Evolutionary conservation across 2,888 invertebrate genomes (phyloP).

Genomic region (Philopedon plagiatum): DNA sequence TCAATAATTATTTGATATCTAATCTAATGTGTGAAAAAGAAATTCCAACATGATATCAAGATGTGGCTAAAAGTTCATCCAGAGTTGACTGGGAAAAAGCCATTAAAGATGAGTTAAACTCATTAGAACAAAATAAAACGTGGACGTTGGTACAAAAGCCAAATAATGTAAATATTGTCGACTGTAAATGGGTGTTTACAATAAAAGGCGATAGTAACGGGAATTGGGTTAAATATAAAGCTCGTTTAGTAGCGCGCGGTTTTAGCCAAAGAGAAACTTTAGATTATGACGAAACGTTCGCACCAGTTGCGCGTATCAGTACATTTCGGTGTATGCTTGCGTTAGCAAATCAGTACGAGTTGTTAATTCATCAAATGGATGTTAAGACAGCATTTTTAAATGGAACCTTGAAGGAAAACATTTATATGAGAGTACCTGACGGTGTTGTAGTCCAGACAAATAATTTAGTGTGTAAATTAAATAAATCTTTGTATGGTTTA

Average conservation of each 20-base stretch:
- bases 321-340: conserved; percentile 24
- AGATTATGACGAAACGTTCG: conserved; percentile 47
- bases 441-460: conserved; percentile 45
- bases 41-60: conserved; percentile 29
- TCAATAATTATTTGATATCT: conserved; percentile 20
- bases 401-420: conserved; percentile 34
- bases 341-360: conserved; percentile 14
- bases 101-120: conserved; percentile 40
- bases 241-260: too few species aligned
- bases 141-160: too few species aligned
- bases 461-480: too few species aligned
- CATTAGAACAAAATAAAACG: too few species aligned
- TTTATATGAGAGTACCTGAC: conserved; percentile 52
- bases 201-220: conserved; percentile 35
- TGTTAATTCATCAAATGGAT: conserved; percentile 40
- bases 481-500: too few species aligned
- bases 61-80: conserved; percentile 31
- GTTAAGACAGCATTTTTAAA: conserved; percentile 49
- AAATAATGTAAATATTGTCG: conserved; percentile 35
- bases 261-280: conserved; percentile 38
- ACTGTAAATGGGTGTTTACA: conserved; percentile 50
- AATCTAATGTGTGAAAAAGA: too few species aligned
- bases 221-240: conserved; percentile 18
- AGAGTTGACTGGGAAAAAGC: conserved; percentile 41
- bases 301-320: conserved; percentile 34